A percentile compares a stretch with the other conserved stretches of the same genome.
phyloP scores from a whole-genome alignment of 2,797 vertebrate species.

The Karalla daura region DNA sequence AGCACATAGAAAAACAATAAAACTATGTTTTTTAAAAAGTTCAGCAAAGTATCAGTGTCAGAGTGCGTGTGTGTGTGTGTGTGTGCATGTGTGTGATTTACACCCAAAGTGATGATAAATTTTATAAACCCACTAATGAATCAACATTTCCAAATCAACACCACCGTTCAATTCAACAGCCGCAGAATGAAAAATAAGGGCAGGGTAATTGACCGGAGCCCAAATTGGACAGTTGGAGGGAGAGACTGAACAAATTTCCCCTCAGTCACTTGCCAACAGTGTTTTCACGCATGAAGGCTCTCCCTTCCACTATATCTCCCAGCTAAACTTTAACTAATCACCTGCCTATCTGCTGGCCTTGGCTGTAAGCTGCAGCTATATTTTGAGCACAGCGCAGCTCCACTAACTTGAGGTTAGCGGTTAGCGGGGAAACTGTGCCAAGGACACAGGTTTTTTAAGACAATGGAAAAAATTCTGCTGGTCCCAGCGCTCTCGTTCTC shows the following conservation, averaged over 20 bases:
- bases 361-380: constrained; percentile 38
- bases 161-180: constrained; percentile 47
- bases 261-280: constrained; percentile 55
- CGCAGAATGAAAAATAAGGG: constrained; percentile 58
- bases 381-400: constrained; percentile 36
- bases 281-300: constrained; percentile 66
- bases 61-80: too few species aligned
- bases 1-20: constrained; percentile 34
- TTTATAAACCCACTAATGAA: constrained; percentile 64
- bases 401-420: constrained; percentile 51
- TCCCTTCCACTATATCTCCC: constrained; percentile 52
- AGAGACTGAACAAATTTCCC: constrained; percentile 67
- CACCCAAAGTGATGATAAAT: constrained; percentile 49
- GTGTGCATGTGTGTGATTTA: constrained; percentile 1
- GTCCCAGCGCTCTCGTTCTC: constrained; percentile 42
- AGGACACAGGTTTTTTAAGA: constrained; percentile 71
- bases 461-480: constrained; percentile 69
- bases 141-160: constrained; percentile 72
- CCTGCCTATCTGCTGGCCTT: constrained; percentile 64
- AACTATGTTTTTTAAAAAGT: constrained; percentile 6
- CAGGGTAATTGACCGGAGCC: constrained; percentile 62
- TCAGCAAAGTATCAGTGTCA: constrained; percentile 2
- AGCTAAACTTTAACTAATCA: constrained; percentile 65
- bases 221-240: constrained; percentile 60
- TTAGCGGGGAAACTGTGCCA: constrained; percentile 54